Base-by-base conservation (phyloP, 2,113 vertebrate genomes). In the Vidua macroura region DNA sequence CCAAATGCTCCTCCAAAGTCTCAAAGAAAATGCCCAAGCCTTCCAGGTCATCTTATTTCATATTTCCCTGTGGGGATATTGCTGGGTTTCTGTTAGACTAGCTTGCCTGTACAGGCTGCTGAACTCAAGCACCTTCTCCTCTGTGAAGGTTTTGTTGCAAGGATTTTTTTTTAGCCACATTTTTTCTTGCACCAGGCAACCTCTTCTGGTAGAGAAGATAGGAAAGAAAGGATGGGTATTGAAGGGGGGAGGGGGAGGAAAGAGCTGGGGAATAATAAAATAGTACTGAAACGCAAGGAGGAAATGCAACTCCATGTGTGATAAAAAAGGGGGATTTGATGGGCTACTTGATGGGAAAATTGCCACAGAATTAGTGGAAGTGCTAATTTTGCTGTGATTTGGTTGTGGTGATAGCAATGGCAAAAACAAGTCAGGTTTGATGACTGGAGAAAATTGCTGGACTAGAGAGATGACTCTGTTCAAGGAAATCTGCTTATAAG, bases 121-220 rank as follows among this genome's bases (percentile, higher is more conserved):
- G 85, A 95, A 92, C 83, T 91, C 22, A 0, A 90, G 69, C 78
- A 90, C 78, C 64, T 96, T 94, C 59, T 91, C 33, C 66, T 88
- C 85, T 95, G 63, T 95, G 82, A 90, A 93, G 82, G 44, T 87
- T 85, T 86, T 88, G 59, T 83, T 95, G 59, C 35, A 86, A 90
- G 56, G 39, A 23, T 44, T 76, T 90, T 75, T 92, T 89, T 87
- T 84, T 66, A 95, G 85, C 60, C 82, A 92, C 79, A 93, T n/a
- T n/a, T n/a, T n/a, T 84, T 90, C 46, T 93, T 43, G 90, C 33
- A 90, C 62, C 68, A 60, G 20, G 66, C 75, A 92, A 63, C 67
- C 63, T 90, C 44, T 95, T 51, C 62, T 75, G 59, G n/a, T n/a
- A 69, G 60, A 72, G 27, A 44, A 87, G 35, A 81, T 28, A n/a